Evolutionary conservation across 2,113 vertebrate genomes (phyloP), one percentile per base, ranked within the genome.

Genomic region (Trinectes maculatus): DNA sequence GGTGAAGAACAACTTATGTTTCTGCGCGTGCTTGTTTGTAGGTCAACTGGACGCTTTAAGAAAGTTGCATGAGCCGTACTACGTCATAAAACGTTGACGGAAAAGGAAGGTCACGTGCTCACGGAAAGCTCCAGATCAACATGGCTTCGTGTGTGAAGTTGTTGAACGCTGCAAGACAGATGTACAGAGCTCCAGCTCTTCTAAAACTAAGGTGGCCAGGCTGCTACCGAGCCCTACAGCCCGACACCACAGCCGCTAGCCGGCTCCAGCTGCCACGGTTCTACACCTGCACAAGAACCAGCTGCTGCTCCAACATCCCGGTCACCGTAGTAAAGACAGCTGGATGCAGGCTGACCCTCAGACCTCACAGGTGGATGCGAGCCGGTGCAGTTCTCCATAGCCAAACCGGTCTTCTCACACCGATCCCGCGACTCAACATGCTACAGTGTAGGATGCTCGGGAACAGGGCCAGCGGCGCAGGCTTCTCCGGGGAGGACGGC

Each of bases 121-220:
- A 19, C 34, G 58, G 89, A 90, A 90, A 22, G 5, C 79, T 91
- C 87, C 26, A 91, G 90, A 82, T 31, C 66, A 87, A 89, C 71
- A 92, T 94, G 92, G 89, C 88, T 1, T 37, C 84, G 8, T 90
- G 75, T 83, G 48, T 84, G 81, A 91, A 72, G 63, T 77, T 93
- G 77, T 43, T 87, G 10, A 48, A n/a, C 4, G 85, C 83, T 12
- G 71, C 58, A 1, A 67, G 74, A 49, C 80, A 80, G 15, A 48
- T 83, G 4, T 77, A 65, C 43, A 80, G 65, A 18, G 75, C 37
- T 18, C 52, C 75, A 0, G 24, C 25, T 71, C 34, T 57, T 4
- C 22, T 55, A 0, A 76, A 54, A 13, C 2, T 18, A 0, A 74
- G 44, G 2, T 52, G 72, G 53, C 0, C 36, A 9, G 40, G 55